These are phyloP conservation scores for Hephaestus fuliginosus DNA, from an alignment of 2,797 vertebrate species.

Conservation along the genomic window DNA sequence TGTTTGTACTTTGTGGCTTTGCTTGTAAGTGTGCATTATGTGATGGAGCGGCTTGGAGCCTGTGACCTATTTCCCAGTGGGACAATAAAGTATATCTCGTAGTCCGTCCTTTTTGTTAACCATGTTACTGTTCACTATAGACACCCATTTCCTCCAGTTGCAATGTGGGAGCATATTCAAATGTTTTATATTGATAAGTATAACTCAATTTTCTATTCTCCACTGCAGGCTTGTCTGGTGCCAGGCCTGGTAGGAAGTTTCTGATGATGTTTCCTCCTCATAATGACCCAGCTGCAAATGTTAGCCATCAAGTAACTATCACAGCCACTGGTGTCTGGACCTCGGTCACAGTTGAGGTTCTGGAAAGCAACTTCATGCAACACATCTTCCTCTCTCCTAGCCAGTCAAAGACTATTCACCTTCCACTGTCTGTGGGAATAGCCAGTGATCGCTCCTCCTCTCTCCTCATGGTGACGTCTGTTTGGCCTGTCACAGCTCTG, in stretches of 20 bases:
- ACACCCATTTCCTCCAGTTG: slow-evolving; percentile 5
- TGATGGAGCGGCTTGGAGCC: too few species aligned
- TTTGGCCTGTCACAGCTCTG: slow-evolving; percentile 25
- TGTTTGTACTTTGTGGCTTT: too few species aligned
- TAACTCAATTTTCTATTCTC: slow-evolving; percentile 29
- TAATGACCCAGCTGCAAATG: slow-evolving; percentile 42
- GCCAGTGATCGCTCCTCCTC: slow-evolving; percentile 22
- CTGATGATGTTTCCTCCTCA: slow-evolving; percentile 55
- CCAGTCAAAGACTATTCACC: slow-evolving; percentile 37
- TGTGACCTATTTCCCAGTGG: too few species aligned
- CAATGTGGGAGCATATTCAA: slow-evolving; percentile 12
- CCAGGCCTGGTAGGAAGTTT: slow-evolving; percentile 41
- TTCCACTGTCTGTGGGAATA: slow-evolving; percentile 24
- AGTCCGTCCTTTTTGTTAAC: slow-evolving; percentile 29
- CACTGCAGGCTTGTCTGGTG: slow-evolving; percentile 37
- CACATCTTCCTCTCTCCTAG: slow-evolving; percentile 28
- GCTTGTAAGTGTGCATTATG: too few species aligned
- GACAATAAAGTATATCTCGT: too few species aligned
- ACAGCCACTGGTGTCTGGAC: slow-evolving; percentile 39
- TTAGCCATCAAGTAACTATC: slow-evolving; percentile 34
- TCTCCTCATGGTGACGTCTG: slow-evolving; percentile 41
- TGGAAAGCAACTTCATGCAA: slow-evolving; percentile 39
- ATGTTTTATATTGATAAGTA: slow-evolving; percentile 18
- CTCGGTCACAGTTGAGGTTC: slow-evolving; percentile 44
- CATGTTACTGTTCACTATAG: not conserved